A percentile compares a stretch with the other conserved stretches of the same genome.
Conservation (phyloP, 2,888 invertebrate genomes). For the Leptodirus hochenwartii region DNA sequence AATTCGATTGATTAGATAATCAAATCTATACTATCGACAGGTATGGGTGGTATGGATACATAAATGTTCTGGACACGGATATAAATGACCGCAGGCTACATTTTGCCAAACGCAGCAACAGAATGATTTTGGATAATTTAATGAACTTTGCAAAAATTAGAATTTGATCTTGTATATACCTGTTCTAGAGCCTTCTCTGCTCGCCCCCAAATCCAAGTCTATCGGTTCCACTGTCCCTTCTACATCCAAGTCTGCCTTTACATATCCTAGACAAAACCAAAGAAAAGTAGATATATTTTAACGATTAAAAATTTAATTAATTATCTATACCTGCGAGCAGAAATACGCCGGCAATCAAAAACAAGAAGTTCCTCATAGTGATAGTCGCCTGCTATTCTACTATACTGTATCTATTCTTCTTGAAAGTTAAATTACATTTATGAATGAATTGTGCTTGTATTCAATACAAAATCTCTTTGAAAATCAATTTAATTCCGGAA, state of each 20-base stretch:
- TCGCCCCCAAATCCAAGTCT: constrained; percentile 67
- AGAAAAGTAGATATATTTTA: no score
- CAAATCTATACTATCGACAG: constrained; percentile 15
- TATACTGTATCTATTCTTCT: no score
- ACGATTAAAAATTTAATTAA: no score
- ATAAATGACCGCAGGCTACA: constrained; percentile 22
- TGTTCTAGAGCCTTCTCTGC: constrained; percentile 76
- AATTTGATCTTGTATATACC: constrained; percentile 37
- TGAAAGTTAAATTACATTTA: no score
- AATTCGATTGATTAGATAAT: no score
- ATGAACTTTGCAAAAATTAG: constrained; percentile 22
- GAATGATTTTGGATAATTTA: constrained; percentile 21
- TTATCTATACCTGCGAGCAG: no score
- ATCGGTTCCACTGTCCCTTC: constrained; percentile 40
- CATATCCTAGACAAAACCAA: constrained; percentile 28
- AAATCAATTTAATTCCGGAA: no score
- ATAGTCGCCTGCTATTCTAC: no score
- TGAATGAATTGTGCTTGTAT: no score
- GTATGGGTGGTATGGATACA: constrained; percentile 27
- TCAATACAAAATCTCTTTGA: no score
- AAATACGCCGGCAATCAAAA: no score
- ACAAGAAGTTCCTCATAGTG: no score
- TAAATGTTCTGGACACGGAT: constrained; percentile 15
- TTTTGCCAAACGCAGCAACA: constrained; percentile 29
- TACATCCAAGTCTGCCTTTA: constrained; percentile 24